Conservation (phyloP, 2,797 vertebrate genomes). For the Gallinago nigripennis region DNA sequence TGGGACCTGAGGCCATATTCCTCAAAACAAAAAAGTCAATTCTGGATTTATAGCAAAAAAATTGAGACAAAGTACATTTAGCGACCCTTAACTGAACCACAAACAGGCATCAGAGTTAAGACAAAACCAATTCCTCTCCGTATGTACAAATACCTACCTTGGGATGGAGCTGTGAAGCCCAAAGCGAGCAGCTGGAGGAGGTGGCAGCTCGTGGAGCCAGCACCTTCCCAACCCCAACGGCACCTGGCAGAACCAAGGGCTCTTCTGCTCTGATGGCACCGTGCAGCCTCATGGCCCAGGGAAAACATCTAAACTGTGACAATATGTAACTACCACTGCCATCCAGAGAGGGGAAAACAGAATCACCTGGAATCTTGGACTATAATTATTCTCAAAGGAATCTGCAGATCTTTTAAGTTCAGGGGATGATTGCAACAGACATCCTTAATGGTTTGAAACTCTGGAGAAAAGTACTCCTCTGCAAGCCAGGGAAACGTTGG, state of each 20-base stretch:
- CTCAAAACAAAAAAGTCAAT: neutral
- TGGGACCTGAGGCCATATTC: neutral
- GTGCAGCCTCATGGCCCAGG: slow-evolving; percentile 80
- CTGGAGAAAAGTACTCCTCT: neutral
- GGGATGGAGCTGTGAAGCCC: slow-evolving; percentile 79
- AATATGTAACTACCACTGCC: slow-evolving; percentile 84
- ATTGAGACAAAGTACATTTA: neutral
- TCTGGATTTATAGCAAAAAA: neutral
- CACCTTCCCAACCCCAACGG: slow-evolving; percentile 80
- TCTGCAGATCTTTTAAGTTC: slow-evolving; percentile 5
- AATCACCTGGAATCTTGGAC: neutral
- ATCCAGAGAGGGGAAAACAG: slow-evolving; percentile 65
- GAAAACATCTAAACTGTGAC: slow-evolving; percentile 84
- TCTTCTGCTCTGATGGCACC: slow-evolving; percentile 79
- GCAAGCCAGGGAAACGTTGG: neutral
- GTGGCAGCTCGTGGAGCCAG: slow-evolving; percentile 75
- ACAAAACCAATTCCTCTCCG: neutral
- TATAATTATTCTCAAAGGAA: neutral
- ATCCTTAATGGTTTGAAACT: slow-evolving; percentile 3
- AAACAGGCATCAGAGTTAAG: neutral
- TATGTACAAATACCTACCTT: slow-evolving; percentile 61
- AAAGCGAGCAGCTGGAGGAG: slow-evolving; percentile 81
- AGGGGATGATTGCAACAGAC: neutral
- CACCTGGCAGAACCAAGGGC: slow-evolving; percentile 81
- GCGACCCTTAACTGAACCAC: neutral